Base-by-base conservation (phyloP, 2,797 vertebrate genomes). In the Coracias cyanogaster region DNA sequence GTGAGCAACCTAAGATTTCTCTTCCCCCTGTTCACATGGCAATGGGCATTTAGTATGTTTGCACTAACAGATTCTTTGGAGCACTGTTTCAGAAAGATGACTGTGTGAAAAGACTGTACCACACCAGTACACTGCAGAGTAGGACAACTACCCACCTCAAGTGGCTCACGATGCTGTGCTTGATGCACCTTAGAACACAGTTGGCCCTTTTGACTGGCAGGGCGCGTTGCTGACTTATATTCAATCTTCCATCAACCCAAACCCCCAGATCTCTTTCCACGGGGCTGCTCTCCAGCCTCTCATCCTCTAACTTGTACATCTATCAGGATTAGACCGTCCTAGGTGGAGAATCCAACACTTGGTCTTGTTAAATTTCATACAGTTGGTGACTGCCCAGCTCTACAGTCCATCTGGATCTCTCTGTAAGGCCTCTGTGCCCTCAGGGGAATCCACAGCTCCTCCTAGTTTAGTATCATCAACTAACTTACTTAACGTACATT, bases 261-360 rank as follows among this genome's bases (percentile, higher is more conserved):
- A 80, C 24, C 25, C 7, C 21, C 8, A 29, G 19, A 48, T 43
- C 8, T 31, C 52, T 81, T 70, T 71, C 58, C 6, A 1, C 1
- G 0, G 24, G 15, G 8, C 35, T 51, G 21, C 28, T 55, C 3
- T 71, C 24, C 31, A 43, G 39, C 6, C 5, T 52, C 15, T 55
- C 5, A 1, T 5, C 16, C 18, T 15, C 15, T 15, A 37, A 0
- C 28, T 52, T 52, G 51, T 52, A 28, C 51, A 52, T 29, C 28
- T 26, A 51, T 7, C 49, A 26, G 49, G 49, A 26, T 52, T 29
- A 29, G 15, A 9, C 51, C 28, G 16, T 16, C 26, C 51, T 26
- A 52, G 51, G 51, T 52, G 51, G 28, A 52, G 51, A 28, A 52
- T 52, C 51, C 51, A 52, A 52, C 26, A 29, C 51, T 52, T 21